Conservation (phyloP, 2,113 vertebrate genomes). For the Semicossyphus pulcher region DNA sequence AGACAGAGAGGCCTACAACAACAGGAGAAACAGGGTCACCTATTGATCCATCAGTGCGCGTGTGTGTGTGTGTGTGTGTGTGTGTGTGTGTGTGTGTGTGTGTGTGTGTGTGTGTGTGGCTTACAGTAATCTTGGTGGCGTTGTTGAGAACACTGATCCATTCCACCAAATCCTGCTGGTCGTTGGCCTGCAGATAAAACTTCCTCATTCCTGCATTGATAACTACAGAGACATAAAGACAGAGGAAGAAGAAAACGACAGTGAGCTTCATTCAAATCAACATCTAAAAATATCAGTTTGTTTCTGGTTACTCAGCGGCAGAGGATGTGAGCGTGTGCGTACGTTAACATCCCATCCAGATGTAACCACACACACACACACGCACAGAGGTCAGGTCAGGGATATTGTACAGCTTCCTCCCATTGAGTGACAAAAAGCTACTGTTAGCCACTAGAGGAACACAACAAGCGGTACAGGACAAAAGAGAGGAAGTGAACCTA, state of each 20-base stretch:
- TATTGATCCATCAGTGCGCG: slow-evolving; percentile 22
- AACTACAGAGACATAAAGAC: slow-evolving; percentile 77
- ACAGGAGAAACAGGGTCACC: slow-evolving; percentile 45
- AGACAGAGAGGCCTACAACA: neutral
- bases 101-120: slow-evolving; percentile 60
- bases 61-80: slow-evolving; percentile 23
- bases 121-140: slow-evolving; percentile 98
- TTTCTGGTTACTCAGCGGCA: slow-evolving; percentile 41
- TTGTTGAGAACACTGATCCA: slow-evolving; percentile 98
- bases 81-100: slow-evolving; percentile 33
- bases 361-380: slow-evolving; percentile 34
- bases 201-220: slow-evolving; percentile 98
- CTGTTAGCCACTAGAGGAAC: slow-evolving; percentile 48
- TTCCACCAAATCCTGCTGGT: slow-evolving; percentile 96
- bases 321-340: slow-evolving; percentile 34
- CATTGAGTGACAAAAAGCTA: slow-evolving; percentile 65
- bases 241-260: neutral
- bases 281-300: slow-evolving; percentile 57
- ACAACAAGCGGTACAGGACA: slow-evolving; percentile 58
- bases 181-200: slow-evolving; percentile 97
- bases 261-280: slow-evolving; percentile 1
- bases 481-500: slow-evolving; percentile 63
- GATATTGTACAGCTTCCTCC: slow-evolving; percentile 71
- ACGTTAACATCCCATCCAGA: slow-evolving; percentile 30
- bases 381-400: slow-evolving; percentile 32